Evolutionary conservation across 2,113 vertebrate genomes (phyloP), one percentile per base, ranked within the genome.

Genomic region (Cinclus mexicanus): DNA sequence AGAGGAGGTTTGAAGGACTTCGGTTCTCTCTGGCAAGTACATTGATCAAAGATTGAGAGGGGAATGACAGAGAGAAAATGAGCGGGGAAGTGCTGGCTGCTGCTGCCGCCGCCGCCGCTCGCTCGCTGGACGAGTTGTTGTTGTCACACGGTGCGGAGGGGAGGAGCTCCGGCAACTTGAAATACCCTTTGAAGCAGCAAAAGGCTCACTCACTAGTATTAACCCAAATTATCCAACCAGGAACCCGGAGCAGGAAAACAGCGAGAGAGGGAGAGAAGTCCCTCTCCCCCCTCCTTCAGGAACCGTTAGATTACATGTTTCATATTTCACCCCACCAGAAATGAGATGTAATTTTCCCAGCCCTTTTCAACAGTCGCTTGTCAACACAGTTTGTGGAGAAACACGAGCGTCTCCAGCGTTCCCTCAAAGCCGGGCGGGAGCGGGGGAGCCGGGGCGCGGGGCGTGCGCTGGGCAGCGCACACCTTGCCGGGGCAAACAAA

Each of bases 91-190:
- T 99, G 99, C 99, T 94, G 97, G 95, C 97, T 89, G 81, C 92
- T 15, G 91, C 76, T 37, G 96, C 97, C 67, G 87, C 78, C 42
- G 96, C 96, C 90, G 93, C 82, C 83, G 98, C 98, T 98, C 98
- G 98, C 98, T 98, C 98, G 98, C 98, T 98, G 98, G 98, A 98
- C 99, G 98, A 98, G 98, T 99, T 99, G 99, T 99, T 99, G 98
- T 99, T 99, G 99, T 99, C 99, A 99, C 99, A 99, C 98, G 98
- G 99, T 98, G 97, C 98, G 97, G 98, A 97, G 98, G 98, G 98
- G 99, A 98, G 99, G 99, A 99, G 99, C 99, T 98, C 98, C 97
- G 98, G 98, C 98, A 98, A 98, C 98, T 98, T 98, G 97, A 98
- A 97, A 98, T 98, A 97, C 97, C 98, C 98, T 98, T 98, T 98